phyloP scores from a whole-genome alignment of 2,113 vertebrate species.

The Balaenoptera acutorostrata region DNA sequence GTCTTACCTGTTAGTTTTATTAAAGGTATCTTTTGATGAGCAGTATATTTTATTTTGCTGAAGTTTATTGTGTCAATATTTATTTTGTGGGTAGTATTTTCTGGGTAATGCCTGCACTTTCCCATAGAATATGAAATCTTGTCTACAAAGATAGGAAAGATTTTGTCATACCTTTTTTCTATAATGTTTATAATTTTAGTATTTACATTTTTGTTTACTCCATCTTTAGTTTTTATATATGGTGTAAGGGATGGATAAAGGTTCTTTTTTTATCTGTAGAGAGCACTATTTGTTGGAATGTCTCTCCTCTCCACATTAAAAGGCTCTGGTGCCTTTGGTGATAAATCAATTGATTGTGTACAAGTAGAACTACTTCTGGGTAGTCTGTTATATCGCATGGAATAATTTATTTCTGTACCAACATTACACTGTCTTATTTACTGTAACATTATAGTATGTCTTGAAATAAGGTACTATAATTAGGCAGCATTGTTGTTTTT shows the following conservation, averaged over 20 bases:
- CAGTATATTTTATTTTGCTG: neutral
- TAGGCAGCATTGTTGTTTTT: neutral
- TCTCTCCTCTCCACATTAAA: neutral
- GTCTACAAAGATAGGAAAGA: neutral
- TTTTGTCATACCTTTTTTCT: neutral
- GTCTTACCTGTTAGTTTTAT: neutral
- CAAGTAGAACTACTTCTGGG: neutral
- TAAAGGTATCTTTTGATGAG: neutral
- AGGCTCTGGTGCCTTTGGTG: neutral
- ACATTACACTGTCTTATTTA: neutral
- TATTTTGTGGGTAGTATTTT: neutral
- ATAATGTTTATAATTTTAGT: neutral
- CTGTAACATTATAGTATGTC: neutral
- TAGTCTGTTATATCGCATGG: neutral
- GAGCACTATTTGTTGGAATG: neutral
- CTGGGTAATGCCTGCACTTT: neutral
- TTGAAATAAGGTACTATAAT: neutral
- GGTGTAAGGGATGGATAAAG: neutral
- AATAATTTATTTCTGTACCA: neutral
- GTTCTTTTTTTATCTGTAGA: neutral
- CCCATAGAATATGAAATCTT: neutral
- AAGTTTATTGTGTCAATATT: neutral
- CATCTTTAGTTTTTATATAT: neutral
- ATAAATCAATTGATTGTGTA: neutral
- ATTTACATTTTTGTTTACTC: neutral